phyloP scores from a whole-genome alignment of 2,888 invertebrate genomes.

The Clivina fossor region DNA sequence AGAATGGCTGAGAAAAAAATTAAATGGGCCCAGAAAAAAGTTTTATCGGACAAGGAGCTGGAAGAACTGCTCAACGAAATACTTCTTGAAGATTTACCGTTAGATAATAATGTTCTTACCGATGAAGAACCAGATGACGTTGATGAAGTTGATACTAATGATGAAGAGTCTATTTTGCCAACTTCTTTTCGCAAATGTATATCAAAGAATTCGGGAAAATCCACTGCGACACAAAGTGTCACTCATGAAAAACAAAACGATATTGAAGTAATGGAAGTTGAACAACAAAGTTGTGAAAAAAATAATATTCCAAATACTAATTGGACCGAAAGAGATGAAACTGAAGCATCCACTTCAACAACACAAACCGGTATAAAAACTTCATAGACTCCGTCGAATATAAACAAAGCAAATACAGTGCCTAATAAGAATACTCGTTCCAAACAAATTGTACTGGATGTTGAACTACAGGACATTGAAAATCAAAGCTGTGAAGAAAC shows the following conservation, averaged over 20 bases:
- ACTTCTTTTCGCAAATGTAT: neutral
- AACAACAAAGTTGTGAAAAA: conserved; percentile 12
- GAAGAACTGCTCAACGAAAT: conserved; percentile 10
- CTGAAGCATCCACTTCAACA: conserved; percentile 11
- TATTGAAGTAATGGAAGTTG: conserved; percentile 9
- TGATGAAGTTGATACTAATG: conserved; percentile 17
- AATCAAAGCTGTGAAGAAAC: conserved; percentile 7
- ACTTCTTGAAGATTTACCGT: conserved; percentile 17
- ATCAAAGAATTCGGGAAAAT: neutral
- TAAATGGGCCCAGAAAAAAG: conserved; percentile 19
- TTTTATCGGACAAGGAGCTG: conserved; percentile 5
- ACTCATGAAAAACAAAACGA: conserved; percentile 10
- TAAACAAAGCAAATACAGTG: conserved; percentile 8
- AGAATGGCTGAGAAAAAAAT: conserved; percentile 21
- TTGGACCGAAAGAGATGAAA: conserved; percentile 5
- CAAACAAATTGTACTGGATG: conserved; percentile 20
- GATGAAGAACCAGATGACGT: conserved; percentile 25
- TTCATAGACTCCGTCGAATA: conserved; percentile 3
- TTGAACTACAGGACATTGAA: conserved; percentile 14
- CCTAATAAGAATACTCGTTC: conserved; percentile 20
- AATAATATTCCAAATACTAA: conserved; percentile 11
- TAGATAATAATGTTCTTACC: conserved; percentile 19
- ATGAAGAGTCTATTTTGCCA: conserved; percentile 9
- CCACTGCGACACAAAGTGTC: conserved; percentile 5
- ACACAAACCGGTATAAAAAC: conserved; percentile 17